phyloP scores from a whole-genome alignment of 2,888 invertebrate genomes.

The Rotaria magnacalcarata region DNA sequence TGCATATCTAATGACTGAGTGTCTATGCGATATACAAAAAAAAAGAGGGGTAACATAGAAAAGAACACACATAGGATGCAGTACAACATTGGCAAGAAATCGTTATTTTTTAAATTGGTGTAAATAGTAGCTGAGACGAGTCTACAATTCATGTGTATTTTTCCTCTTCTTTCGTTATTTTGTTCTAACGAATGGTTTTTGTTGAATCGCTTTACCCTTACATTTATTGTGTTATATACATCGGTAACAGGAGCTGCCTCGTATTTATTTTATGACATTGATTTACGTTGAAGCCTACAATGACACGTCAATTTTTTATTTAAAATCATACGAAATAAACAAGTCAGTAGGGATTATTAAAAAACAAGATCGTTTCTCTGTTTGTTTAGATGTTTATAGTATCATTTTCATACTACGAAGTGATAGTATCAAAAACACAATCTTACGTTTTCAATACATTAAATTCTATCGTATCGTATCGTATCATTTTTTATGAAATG shows the following conservation, averaged over 20 bases:
- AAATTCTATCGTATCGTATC: too few species aligned
- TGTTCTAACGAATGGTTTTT: background rate
- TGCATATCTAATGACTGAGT: conserved; percentile 7
- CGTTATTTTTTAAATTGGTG: background rate
- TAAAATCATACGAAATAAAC: too few species aligned
- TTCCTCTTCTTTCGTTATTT: background rate
- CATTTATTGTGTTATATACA: background rate
- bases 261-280: background rate
- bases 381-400: too few species aligned
- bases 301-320: background rate
- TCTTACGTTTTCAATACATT: background rate
- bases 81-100: background rate
- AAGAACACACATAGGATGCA: background rate
- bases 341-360: too few species aligned
- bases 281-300: background rate
- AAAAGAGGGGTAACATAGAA: background rate
- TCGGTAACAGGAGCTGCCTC: background rate
- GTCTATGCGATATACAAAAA: background rate
- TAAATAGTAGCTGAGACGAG: background rate
- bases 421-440: background rate
- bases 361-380: too few species aligned
- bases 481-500: too few species aligned
- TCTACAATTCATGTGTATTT: background rate
- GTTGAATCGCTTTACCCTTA: background rate
- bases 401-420: background rate